Evolutionary conservation across 64 coral and sea anemone species (phyloP).

Genomic region (Hydrozoanthus tunicans): DNA sequence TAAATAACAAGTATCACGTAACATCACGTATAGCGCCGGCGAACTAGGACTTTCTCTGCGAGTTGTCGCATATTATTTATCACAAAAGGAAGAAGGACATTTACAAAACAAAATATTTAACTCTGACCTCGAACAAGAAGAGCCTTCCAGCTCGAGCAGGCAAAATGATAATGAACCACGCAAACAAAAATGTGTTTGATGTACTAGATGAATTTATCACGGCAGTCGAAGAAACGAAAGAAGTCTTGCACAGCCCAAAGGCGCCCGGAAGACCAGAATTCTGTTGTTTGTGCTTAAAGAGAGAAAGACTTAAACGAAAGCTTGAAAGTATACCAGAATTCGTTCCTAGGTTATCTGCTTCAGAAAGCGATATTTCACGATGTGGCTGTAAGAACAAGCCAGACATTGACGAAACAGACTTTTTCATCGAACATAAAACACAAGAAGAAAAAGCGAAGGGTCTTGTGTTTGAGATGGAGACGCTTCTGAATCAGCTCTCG

Average conservation of each 20-base stretch:
- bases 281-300: constrained; percentile 46
- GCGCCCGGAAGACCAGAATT: constrained; percentile 67
- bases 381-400: constrained; percentile 40
- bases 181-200: constrained; percentile 83
- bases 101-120: not conserved
- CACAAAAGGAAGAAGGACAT: not conserved
- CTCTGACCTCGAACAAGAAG: not conserved
- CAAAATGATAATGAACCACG: constrained; percentile 56
- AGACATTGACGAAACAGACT: constrained; percentile 66
- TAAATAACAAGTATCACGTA: constrained; percentile 33
- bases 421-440: constrained; percentile 45
- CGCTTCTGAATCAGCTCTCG: constrained; percentile 85
- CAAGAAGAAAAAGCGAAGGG: constrained; percentile 84
- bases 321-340: constrained; percentile 66
- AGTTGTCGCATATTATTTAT: not conserved
- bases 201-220: constrained; percentile 91
- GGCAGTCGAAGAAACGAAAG: constrained; percentile 90
- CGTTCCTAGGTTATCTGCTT: constrained; percentile 34
- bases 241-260: constrained; percentile 81
- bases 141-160: not conserved
- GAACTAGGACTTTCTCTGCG: not conserved
- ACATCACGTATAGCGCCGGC: constrained; percentile 8
- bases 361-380: constrained; percentile 49
- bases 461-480: constrained; percentile 85
- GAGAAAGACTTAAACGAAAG: constrained; percentile 39